A percentile compares a stretch with the other conserved stretches of the same genome.
Conservation (phyloP, 1,140 invertebrate species). For the Chelonus insularis region DNA sequence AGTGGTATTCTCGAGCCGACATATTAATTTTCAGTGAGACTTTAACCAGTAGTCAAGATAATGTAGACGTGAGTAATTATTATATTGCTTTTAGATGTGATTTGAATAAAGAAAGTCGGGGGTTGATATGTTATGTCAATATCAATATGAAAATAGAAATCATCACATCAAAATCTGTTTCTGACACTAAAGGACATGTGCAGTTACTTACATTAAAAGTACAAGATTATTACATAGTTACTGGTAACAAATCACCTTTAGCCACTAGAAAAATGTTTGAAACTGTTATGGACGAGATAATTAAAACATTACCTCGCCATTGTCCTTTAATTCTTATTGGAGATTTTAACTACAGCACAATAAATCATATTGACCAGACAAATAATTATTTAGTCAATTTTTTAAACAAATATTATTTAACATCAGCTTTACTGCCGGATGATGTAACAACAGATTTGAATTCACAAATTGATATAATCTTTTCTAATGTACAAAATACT, state of each 20-base stretch:
- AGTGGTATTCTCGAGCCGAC: constrained; percentile 4
- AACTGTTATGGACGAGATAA: not conserved
- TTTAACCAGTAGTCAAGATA: not conserved
- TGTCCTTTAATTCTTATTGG: not conserved
- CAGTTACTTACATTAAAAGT: not conserved
- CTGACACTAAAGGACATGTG: not conserved
- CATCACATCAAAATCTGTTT: not conserved
- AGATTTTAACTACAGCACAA: constrained; percentile 5
- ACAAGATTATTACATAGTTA: not conserved
- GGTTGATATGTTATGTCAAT: not conserved
- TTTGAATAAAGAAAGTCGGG: not conserved
- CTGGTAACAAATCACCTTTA: not conserved
- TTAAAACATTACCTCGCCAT: no score
- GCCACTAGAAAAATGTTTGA: not conserved
- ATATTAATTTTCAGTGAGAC: constrained; percentile 16
- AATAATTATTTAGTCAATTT: not conserved
- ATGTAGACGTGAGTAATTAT: not conserved
- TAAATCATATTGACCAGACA: not conserved
- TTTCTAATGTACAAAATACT: constrained; percentile 1
- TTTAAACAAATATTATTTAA: not conserved
- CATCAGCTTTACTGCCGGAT: constrained; percentile 7
- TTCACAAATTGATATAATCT: constrained; percentile 21
- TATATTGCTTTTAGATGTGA: not conserved
- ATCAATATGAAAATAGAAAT: not conserved
- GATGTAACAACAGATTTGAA: constrained; percentile 14